Conservation (phyloP, 1,140 invertebrate species). For the Saccostrea glomerata region DNA sequence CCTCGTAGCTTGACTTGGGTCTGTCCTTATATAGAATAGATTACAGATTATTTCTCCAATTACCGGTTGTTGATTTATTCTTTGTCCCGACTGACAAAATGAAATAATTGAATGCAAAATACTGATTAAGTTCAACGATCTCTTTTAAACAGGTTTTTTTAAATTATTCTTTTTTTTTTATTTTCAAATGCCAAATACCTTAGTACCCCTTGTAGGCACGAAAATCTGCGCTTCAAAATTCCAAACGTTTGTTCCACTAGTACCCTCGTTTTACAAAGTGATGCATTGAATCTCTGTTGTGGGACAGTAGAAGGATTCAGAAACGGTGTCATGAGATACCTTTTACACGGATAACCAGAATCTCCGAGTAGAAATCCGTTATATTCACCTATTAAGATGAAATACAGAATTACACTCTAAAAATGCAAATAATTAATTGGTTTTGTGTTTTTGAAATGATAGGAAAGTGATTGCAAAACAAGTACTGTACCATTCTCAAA, state of each 20-base stretch:
- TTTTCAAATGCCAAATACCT: background rate
- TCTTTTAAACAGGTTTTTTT: background rate
- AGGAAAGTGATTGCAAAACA: background rate
- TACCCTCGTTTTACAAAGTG: background rate
- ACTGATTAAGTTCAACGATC: too few species aligned
- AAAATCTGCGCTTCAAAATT: background rate
- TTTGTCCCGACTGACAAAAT: too few species aligned
- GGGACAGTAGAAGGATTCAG: background rate
- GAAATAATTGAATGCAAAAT: too few species aligned
- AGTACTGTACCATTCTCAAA: constrained; percentile 51
- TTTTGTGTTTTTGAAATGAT: background rate
- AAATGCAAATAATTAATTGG: background rate
- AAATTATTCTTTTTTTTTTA: too few species aligned
- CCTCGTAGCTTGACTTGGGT: background rate
- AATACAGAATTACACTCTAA: background rate
- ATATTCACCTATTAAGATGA: constrained; percentile 26
- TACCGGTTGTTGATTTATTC: too few species aligned
- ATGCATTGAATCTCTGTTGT: background rate
- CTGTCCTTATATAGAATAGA: background rate
- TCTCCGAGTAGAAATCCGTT: constrained; percentile 42
- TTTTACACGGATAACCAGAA: background rate
- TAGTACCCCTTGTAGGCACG: background rate
- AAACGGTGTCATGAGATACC: background rate
- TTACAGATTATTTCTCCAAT: background rate
- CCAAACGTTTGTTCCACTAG: background rate